Percentiles rank a stretch among this genome's conserved stretches.
phyloP scores from a whole-genome alignment of 2,888 invertebrate species.

The Zele albiditarsus region DNA sequence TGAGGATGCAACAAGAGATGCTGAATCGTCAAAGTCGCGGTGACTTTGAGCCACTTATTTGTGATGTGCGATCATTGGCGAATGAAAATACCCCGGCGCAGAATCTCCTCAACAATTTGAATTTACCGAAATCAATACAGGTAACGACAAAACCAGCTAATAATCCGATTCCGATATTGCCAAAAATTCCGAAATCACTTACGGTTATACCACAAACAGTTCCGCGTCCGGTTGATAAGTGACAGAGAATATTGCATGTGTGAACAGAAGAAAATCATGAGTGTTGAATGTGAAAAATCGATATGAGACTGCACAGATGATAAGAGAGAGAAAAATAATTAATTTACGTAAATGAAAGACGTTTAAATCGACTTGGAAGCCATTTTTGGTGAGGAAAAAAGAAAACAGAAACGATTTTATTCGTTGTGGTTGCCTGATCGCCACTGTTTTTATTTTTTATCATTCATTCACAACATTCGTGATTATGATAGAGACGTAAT shows the following conservation, averaged over 20 bases:
- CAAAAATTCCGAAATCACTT: constrained; percentile 86
- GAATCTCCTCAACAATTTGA: constrained; percentile 67
- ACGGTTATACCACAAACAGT: constrained; percentile 85
- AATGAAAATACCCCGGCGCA: constrained; percentile 69
- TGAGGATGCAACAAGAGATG: constrained; percentile 71
- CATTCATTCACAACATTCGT: neutral
- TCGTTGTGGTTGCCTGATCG: neutral
- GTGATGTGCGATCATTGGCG: constrained; percentile 67
- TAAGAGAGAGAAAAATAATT: neutral
- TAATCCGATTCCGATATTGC: constrained; percentile 76
- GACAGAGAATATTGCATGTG: constrained; percentile 45
- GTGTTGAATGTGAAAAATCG: neutral
- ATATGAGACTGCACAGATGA: constrained; percentile 44
- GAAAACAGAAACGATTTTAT: neutral
- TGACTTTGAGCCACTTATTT: constrained; percentile 71
- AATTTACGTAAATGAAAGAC: neutral
- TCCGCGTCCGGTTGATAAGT: constrained; percentile 65
- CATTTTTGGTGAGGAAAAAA: neutral
- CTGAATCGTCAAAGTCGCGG: constrained; percentile 67
- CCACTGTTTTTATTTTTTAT: neutral
- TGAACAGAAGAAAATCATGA: constrained; percentile 7
- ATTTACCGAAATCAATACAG: constrained; percentile 70
- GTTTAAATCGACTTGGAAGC: neutral
- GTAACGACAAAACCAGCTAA: constrained; percentile 66
- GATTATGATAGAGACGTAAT: constrained; percentile 5